Percentiles rank a stretch among this genome's conserved stretches.
Conservation (phyloP, 1,140 invertebrate genomes). For the Euura saliciscinereae region DNA sequence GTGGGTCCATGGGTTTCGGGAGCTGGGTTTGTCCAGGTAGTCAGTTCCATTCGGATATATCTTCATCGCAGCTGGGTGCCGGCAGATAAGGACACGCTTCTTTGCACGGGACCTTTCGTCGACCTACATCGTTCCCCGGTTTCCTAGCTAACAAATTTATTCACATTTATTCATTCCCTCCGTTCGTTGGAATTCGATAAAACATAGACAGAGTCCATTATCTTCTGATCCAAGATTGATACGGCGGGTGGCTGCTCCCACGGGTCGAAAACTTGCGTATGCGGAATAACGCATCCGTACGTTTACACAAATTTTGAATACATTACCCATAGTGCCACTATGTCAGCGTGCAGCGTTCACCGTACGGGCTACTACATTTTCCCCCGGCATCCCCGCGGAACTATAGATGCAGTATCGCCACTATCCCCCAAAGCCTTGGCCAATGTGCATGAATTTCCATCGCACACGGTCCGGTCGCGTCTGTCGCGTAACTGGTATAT, state of each 20-base stretch:
- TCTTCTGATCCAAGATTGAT: neutral
- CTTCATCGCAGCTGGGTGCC: neutral
- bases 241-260: too few species aligned
- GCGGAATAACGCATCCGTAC: too few species aligned
- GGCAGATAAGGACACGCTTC: neutral
- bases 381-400: too few species aligned
- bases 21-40: neutral
- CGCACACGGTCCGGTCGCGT: conserved; percentile 18
- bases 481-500: conserved; percentile 15
- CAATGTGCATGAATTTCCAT: conserved; percentile 34
- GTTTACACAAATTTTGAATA: too few species aligned
- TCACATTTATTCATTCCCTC: conserved; percentile 3
- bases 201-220: neutral
- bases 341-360: too few species aligned
- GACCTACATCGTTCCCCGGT: neutral
- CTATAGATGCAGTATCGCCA: too few species aligned
- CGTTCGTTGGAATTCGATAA: neutral
- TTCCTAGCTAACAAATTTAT: neutral
- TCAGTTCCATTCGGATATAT: neutral
- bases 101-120: neutral
- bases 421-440: conserved; percentile 1
- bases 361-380: too few species aligned
- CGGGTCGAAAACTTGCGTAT: too few species aligned
- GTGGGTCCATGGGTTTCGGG: neutral
- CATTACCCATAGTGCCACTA: too few species aligned